Conservation (phyloP, 2,797 vertebrate species). For the Gobio occitaniae region DNA sequence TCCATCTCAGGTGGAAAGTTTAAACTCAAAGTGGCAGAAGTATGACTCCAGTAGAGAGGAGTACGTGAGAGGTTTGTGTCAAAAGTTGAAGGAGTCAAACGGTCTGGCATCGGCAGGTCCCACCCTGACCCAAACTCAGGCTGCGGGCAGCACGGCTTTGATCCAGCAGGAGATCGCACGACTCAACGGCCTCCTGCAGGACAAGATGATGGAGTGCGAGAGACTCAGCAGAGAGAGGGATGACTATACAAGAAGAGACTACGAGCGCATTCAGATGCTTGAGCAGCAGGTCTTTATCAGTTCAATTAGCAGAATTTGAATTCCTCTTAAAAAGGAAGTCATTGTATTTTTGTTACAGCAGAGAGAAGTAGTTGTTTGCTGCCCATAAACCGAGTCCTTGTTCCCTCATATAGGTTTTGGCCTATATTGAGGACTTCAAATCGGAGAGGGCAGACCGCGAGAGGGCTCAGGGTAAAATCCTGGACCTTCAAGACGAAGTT, state of each 20-base stretch:
- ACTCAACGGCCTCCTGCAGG: conserved; percentile 86
- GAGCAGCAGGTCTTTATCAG: conserved; percentile 88
- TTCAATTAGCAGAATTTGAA: neutral
- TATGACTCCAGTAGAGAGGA: conserved; percentile 91
- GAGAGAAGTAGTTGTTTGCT: neutral
- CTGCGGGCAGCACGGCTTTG: conserved; percentile 56
- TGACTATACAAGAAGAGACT: conserved; percentile 67
- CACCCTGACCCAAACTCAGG: conserved; percentile 38
- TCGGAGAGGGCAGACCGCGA: conserved; percentile 92
- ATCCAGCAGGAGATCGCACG: conserved; percentile 88
- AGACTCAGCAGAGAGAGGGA: conserved; percentile 74
- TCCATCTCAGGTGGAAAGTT: conserved; percentile 84
- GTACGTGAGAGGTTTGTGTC: conserved; percentile 85
- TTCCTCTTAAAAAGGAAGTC: conserved; percentile 15
- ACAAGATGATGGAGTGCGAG: conserved; percentile 79
- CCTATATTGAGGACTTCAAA: conserved; percentile 91
- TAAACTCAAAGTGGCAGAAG: conserved; percentile 94
- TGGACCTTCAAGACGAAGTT: conserved; percentile 86
- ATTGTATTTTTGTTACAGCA: neutral
- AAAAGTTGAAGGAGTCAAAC: conserved; percentile 79
- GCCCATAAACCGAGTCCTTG: neutral
- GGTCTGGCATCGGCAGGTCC: conserved; percentile 48
- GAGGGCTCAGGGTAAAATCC: conserved; percentile 87
- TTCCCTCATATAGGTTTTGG: conserved; percentile 83
- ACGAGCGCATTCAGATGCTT: conserved; percentile 86